Base-by-base conservation (phyloP, 1,140 invertebrate species). In the Reticulitermes speratus region DNA sequence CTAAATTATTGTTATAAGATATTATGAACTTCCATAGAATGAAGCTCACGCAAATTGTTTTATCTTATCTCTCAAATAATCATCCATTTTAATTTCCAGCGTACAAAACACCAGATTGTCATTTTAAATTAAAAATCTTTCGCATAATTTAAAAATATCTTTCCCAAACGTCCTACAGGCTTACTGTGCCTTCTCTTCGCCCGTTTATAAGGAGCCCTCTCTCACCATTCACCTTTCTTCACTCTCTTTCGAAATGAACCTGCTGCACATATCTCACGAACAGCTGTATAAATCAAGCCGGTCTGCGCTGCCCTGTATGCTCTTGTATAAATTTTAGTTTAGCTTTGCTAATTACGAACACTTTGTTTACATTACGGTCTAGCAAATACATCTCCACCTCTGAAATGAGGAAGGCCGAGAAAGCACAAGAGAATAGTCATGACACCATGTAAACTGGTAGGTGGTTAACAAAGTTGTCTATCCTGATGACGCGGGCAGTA, bases 271-370 rank as follows among this genome's bases (percentile, higher is more conserved):
- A 75, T 25, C 65, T 75, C 65, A 75, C 1, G n/a, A 75, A 75
- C n/a, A 9, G 65, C 65, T 2, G 65, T 16, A 75, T 75, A 75
- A 75, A 30, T 75, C 65, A n/a, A 75, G 65, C n/a, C 12, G 65
- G 65, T 30, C 65, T 65, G 55, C 14, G 55, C 55, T 59, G 8
- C 12, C 65, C n/a, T 30, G 25, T 75, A 25, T 75, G 9, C 65
- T 75, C 25, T 75, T 6, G 65, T 75, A 75, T 75, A 75, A 75
- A 75, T 75, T 75, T 75, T 75, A 75, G 65, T 75, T 75, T 75
- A 75, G 65, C 65, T 75, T 75, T 75, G 65, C 65, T 75, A 75
- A 75, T 75, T 75, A 75, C n/a, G 65, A 9, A 14, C 25, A 14
- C 65, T 30, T 19, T 75, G 65, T 75, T 75, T 75, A 30, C 65